Conservation (phyloP, 2,797 vertebrate species). For the Bradypodion pumilum region DNA sequence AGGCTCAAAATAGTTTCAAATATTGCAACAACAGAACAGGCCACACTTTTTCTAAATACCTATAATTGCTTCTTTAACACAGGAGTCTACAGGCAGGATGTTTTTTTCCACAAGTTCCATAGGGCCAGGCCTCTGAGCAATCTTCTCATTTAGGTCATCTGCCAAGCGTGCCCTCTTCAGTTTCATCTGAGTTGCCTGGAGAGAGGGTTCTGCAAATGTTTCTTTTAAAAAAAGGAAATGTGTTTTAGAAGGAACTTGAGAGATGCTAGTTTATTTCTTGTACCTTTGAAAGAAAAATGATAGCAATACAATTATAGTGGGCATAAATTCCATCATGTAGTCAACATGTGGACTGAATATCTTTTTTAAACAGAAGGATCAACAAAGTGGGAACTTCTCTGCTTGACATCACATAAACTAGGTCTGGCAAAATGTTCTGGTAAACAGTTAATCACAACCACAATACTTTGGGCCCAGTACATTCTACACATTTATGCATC, state of each 20-base stretch:
- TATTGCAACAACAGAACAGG: not conserved
- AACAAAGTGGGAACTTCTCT: not conserved
- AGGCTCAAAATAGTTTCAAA: not conserved
- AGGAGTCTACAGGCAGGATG: conserved; percentile 90
- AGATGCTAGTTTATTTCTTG: conserved; percentile 1
- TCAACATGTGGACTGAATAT: not conserved
- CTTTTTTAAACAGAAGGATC: not conserved
- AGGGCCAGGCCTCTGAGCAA: conserved; percentile 91
- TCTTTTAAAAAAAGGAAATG: conserved; percentile 74
- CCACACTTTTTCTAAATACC: conserved; percentile 76
- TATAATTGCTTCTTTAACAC: conserved; percentile 82
- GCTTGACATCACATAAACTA: not conserved
- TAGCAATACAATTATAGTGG: not conserved
- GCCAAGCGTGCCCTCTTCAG: conserved; percentile 92
- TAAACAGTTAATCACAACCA: not conserved
- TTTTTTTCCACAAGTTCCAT: conserved; percentile 98
- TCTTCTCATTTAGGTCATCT: conserved; percentile 94
- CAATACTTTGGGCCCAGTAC: not conserved
- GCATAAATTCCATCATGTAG: not conserved
- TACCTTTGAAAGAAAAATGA: not conserved
- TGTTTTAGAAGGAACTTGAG: not conserved
- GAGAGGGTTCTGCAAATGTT: conserved; percentile 88
- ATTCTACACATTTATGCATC: not conserved
- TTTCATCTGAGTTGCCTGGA: conserved; percentile 96
- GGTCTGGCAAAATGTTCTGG: not conserved